phyloP scores from a whole-genome alignment of 2,797 vertebrate species.

The Mus caroli region DNA sequence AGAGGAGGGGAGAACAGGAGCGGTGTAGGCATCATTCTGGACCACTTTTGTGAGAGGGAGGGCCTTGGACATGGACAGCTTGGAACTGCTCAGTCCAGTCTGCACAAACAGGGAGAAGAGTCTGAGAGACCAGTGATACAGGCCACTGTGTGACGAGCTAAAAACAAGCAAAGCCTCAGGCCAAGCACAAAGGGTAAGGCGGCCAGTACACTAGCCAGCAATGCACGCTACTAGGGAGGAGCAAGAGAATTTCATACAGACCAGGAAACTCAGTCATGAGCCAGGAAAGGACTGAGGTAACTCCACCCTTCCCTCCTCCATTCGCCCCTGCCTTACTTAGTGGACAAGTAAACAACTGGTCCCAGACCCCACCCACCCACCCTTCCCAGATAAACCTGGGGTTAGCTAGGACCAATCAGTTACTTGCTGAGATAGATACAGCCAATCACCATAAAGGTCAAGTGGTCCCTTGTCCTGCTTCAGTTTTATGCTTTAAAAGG shows the following conservation, averaged over 20 bases:
- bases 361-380: background rate
- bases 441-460: no score
- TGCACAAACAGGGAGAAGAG: constrained; percentile 80
- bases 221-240: background rate
- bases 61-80: constrained; percentile 92
- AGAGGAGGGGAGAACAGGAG: constrained; percentile 86
- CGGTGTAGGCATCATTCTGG: constrained; percentile 96
- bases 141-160: background rate
- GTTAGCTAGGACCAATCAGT: background rate
- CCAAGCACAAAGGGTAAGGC: background rate
- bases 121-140: background rate
- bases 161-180: background rate
- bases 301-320: background rate
- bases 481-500: background rate
- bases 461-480: background rate
- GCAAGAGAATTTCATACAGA: background rate
- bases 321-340: background rate
- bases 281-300: background rate
- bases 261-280: background rate
- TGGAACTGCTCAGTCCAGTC: constrained; percentile 89
- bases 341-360: background rate
- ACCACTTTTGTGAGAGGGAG: constrained; percentile 97
- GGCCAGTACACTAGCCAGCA: background rate
- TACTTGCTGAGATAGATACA: background rate
- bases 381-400: background rate